phyloP scores from a whole-genome alignment of 2,797 vertebrate genomes.

The Melanotaenia boesemani region DNA sequence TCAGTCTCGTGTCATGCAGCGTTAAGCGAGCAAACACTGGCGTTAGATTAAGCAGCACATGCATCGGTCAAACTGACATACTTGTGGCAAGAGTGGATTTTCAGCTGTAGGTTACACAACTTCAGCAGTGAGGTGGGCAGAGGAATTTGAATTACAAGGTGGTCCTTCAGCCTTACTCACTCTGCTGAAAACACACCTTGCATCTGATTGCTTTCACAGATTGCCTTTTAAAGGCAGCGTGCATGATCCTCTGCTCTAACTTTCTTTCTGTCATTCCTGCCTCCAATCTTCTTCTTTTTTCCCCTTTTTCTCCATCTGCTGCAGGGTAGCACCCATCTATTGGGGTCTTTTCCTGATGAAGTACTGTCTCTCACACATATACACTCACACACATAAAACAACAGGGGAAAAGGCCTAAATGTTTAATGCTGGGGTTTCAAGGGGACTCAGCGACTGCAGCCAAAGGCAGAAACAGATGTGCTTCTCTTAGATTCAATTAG shows the following conservation, averaged over 20 bases:
- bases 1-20: constrained; percentile 47
- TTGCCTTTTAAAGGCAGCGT: constrained; percentile 65
- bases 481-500: constrained; percentile 77
- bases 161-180: constrained; percentile 32
- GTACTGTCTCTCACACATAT: constrained; percentile 25
- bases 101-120: constrained; percentile 51
- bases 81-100: constrained; percentile 42
- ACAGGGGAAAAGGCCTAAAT: constrained; percentile 63
- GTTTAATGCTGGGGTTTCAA: constrained; percentile 80
- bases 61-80: constrained; percentile 34
- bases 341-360: constrained; percentile 56
- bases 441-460: constrained; percentile 75
- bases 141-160: constrained; percentile 55
- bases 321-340: constrained; percentile 51
- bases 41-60: constrained; percentile 34
- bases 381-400: constrained; percentile 35
- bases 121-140: constrained; percentile 36
- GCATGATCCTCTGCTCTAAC: constrained; percentile 32
- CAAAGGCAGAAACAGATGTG: constrained; percentile 79
- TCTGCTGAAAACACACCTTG: constrained; percentile 71
- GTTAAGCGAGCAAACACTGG: constrained; percentile 54
- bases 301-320: constrained; percentile 32
- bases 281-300: not conserved
- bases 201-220: constrained; percentile 79
- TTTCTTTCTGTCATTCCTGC: constrained; percentile 22